Percentiles rank a stretch among this genome's conserved stretches.
Conservation (phyloP, 1,140 invertebrate species). For the Dysdera silvatica region DNA sequence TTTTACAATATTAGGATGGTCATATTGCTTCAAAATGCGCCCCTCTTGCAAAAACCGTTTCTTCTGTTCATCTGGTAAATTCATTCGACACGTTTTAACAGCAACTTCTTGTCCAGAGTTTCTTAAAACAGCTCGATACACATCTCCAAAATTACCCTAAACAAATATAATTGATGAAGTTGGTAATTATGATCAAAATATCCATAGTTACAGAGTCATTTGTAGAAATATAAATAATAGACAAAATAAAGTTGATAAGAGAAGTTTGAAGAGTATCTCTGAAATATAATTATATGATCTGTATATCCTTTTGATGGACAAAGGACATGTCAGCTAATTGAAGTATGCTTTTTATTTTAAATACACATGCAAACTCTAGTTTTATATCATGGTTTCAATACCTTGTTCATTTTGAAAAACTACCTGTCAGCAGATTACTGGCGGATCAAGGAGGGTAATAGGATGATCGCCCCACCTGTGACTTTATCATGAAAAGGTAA, state of each 20-base stretch:
- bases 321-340: too few relatives aligned
- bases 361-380: too few relatives aligned
- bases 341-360: too few relatives aligned
- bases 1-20: constrained; percentile 91
- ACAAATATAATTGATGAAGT: constrained; percentile 3
- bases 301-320: too few relatives aligned
- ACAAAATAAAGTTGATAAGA: neutral
- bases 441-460: too few relatives aligned
- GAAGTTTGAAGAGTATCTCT: neutral
- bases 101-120: constrained; percentile 77
- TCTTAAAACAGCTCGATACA: constrained; percentile 81
- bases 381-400: too few relatives aligned
- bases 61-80: constrained; percentile 89
- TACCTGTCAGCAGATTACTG: too few relatives aligned
- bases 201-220: neutral
- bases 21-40: constrained; percentile 89
- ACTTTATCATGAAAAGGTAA: too few relatives aligned
- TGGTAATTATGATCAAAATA: neutral
- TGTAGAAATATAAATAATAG: neutral
- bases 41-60: constrained; percentile 94
- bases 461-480: too few relatives aligned
- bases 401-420: too few relatives aligned
- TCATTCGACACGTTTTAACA: constrained; percentile 90
- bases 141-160: constrained; percentile 95
- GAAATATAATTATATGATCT: too few relatives aligned